Percentiles rank a stretch among this genome's conserved stretches.
Conservation (phyloP, 2,888 invertebrate species). For the Chaitophorus viminalis region DNA sequence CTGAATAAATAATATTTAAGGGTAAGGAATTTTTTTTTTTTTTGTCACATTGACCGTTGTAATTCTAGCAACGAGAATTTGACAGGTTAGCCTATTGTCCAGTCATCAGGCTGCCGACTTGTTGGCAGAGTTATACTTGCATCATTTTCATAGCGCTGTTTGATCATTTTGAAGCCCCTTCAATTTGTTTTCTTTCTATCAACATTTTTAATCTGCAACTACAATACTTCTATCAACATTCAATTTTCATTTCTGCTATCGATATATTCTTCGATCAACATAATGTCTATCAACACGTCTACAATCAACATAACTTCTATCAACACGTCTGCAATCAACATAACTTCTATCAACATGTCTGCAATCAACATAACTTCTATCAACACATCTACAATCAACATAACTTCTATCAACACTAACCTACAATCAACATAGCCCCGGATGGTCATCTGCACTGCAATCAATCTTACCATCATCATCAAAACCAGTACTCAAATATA, state of each 20-base stretch:
- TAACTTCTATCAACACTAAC: background rate
- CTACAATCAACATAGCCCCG: constrained; percentile 29
- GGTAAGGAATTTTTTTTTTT: constrained; percentile 49
- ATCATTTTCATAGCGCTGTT: constrained; percentile 50
- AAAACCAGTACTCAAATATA: background rate
- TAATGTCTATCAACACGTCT: constrained; percentile 23
- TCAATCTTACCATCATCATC: background rate
- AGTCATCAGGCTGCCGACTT: constrained; percentile 48
- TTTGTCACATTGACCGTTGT: constrained; percentile 49
- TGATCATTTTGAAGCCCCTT: constrained; percentile 45
- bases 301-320: constrained; percentile 27
- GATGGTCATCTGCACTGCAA: background rate
- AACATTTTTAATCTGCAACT: constrained; percentile 50
- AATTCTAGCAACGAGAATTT: constrained; percentile 61
- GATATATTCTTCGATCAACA: constrained; percentile 32
- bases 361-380: constrained; percentile 24
- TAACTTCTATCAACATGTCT: background rate
- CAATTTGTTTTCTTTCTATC: constrained; percentile 53
- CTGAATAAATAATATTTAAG: constrained; percentile 44
- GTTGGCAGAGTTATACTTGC: constrained; percentile 55
- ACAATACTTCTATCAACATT: constrained; percentile 46
- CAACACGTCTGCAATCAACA: constrained; percentile 15
- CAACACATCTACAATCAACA: constrained; percentile 27
- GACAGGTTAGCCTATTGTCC: constrained; percentile 56
- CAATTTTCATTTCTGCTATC: constrained; percentile 42